Base-by-base conservation (phyloP, 1,140 invertebrate genomes). In the Trissolcus basalis region DNA sequence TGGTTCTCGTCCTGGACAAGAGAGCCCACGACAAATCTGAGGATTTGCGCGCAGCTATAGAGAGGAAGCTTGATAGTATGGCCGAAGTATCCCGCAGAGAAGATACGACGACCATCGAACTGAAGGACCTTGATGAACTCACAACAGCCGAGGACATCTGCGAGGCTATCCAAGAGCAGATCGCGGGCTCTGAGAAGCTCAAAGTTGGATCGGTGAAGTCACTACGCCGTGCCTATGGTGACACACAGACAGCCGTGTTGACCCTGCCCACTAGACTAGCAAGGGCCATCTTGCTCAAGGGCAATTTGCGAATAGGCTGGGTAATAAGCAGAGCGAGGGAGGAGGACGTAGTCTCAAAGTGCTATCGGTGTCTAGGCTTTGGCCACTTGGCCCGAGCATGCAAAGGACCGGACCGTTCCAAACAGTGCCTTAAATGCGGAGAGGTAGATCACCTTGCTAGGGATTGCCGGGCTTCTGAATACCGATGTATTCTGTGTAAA, bases 341-440 rank as follows among this genome's bases (percentile, higher is more conserved):
- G 10, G 51, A 60, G 41, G 19, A 27, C 19, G 6, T 27, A 3
- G 6, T 27, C 19, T 6, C 6, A 6, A 27, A 50, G 49, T 51
- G 33, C 19, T 36, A 32, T 9, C 8, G 14, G n/a, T 35, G 49
- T 14, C 49, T 51, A n/a, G 32, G 32, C 6, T 27, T 27, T 8
- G 36, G 36, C 1, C 36, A 39, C n/a, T 39, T 39, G 2, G 36
- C 36, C 2, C 19, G 19, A 1, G 6, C 6, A 1, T 27, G 19
- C 19, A 27, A 27, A 6, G 19, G 19, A 1, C 19, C 19, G 1
- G 19, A 80, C 43, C 64, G 65, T 13, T 60, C 50, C 0, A 75
- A 65, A 7, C 7, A n/a, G 0, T 78, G 71, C 48, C 35, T 16
- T 10, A 69, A 45, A 53, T 78, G 75, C 32, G 75, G 75, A 1